Conservation (phyloP, 1,140 invertebrate species). For the Oncopodura yosiiana region DNA sequence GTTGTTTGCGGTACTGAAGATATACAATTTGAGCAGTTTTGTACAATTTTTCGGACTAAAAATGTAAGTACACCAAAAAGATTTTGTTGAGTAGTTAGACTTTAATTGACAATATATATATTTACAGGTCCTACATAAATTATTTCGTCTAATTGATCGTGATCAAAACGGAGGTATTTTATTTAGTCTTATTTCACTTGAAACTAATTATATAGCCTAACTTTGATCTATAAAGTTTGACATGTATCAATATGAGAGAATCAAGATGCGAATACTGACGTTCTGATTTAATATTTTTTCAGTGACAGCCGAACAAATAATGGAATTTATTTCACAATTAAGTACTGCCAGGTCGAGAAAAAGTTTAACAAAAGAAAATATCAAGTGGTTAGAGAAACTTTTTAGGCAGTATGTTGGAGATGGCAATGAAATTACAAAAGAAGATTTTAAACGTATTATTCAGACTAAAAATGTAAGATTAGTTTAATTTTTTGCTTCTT, state of each 20-base stretch:
- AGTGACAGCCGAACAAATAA: conserved; percentile 59
- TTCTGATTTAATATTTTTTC: too few relatives aligned
- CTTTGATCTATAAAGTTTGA: too few relatives aligned
- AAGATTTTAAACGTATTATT: conserved; percentile 85
- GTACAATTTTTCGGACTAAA: conserved; percentile 65
- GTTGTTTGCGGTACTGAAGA: conserved; percentile 65
- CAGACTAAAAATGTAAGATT: conserved; percentile 76
- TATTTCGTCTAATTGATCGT: conserved; percentile 64
- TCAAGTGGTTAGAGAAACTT: conserved; percentile 69
- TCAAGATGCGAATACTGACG: too few relatives aligned
- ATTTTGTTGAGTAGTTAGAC: background rate
- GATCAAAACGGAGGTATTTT: conserved; percentile 59
- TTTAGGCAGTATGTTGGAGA: conserved; percentile 75
- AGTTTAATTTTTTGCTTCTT: background rate
- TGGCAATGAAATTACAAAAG: conserved; percentile 68
- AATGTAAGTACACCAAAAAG: conserved; percentile 51
- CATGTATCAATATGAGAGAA: too few relatives aligned
- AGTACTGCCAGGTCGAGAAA: conserved; percentile 61
- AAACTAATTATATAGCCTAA: too few relatives aligned
- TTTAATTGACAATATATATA: background rate
- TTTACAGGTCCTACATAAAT: conserved; percentile 63
- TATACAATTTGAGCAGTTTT: conserved; percentile 58
- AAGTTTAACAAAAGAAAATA: conserved; percentile 65
- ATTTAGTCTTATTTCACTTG: too few relatives aligned
- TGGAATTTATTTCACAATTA: conserved; percentile 66